These are phyloP conservation scores for Leucophenga maculata DNA, from an alignment of 2,888 invertebrate species.

Conservation along the genomic window DNA sequence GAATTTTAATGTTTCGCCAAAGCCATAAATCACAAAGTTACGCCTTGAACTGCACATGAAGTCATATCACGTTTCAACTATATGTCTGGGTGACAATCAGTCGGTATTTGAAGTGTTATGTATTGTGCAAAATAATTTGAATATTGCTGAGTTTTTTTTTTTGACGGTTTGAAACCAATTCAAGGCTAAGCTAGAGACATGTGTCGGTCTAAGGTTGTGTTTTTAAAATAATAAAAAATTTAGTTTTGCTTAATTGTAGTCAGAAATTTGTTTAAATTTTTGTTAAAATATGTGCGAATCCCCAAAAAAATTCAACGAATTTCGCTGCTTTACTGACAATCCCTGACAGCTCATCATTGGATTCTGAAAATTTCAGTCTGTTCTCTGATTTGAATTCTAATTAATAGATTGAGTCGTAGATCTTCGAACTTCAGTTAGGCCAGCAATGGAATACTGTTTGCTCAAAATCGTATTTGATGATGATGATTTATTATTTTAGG, in stretches of 20 bases:
- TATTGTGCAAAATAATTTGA: background rate
- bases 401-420: no score
- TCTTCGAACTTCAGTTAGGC: no score
- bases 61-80: conserved; percentile 1
- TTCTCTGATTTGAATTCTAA: no score
- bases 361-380: no score
- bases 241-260: no score
- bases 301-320: no score
- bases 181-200: background rate
- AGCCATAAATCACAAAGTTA: background rate
- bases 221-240: background rate
- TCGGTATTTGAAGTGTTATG: background rate
- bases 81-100: background rate
- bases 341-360: no score
- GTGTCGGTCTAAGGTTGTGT: background rate
- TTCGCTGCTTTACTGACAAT: no score
- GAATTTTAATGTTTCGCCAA: background rate
- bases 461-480: no score
- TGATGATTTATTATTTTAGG: no score
- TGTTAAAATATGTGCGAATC: background rate
- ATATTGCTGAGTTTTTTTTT: background rate
- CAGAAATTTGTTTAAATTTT: background rate
- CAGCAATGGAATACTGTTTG: no score
- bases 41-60: background rate
- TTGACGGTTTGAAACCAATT: background rate